Percentiles rank a stretch among this genome's conserved stretches.
Conservation (phyloP, 2,113 vertebrate genomes). For the Cricetomys ansorgei region DNA sequence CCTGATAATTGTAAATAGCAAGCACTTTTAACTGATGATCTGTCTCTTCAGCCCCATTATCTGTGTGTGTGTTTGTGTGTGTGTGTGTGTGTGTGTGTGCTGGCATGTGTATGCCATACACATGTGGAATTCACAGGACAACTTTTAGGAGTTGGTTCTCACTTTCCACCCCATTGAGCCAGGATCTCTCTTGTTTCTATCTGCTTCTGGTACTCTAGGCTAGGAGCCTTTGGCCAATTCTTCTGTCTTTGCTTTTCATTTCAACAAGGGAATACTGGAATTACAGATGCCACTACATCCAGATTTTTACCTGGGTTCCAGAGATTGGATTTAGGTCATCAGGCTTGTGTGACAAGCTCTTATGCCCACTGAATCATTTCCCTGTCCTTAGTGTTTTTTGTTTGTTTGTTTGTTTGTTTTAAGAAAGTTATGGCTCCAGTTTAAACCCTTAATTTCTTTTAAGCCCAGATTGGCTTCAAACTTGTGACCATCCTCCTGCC, state of each 20-base stretch:
- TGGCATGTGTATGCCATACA: neutral
- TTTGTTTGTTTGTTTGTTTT: no score
- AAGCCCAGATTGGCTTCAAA: neutral
- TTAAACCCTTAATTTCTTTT: neutral
- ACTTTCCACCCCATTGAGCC: neutral
- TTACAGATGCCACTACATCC: neutral
- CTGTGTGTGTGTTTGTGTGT: neutral
- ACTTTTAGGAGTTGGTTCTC: neutral
- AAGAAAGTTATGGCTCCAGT: neutral
- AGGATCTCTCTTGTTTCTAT: neutral
- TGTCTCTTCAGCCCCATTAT: neutral
- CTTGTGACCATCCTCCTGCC: neutral
- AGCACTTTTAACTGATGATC: neutral
- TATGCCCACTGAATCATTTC: neutral
- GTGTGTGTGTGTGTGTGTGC: neutral
- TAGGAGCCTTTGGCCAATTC: neutral
- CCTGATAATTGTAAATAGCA: neutral
- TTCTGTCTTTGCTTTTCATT: neutral
- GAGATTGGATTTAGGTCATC: neutral
- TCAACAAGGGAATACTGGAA: neutral
- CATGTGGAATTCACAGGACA: neutral
- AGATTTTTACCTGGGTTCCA: neutral
- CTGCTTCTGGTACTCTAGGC: neutral
- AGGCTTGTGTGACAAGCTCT: neutral
- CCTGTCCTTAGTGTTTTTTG: neutral